Percentiles rank a stretch among this genome's conserved stretches.
Evolutionary conservation across 2,797 vertebrate genomes (phyloP).

Genomic region (Hafferia zeledoni): DNA sequence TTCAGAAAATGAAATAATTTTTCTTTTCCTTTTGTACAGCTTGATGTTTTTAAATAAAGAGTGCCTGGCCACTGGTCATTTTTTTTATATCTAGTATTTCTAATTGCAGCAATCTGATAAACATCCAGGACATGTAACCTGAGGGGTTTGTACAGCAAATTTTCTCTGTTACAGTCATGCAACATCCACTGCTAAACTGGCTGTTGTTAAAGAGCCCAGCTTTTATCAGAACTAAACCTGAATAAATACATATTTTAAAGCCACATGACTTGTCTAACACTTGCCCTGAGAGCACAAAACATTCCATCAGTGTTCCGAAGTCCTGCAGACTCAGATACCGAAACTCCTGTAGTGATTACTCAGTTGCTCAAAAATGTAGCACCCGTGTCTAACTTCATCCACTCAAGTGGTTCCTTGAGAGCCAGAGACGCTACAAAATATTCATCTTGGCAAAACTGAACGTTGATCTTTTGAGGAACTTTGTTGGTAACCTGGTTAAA

Average conservation of each 20-base stretch:
- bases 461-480: background rate
- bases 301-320: background rate
- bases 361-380: background rate
- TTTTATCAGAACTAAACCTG: background rate
- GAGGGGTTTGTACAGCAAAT: background rate
- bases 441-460: background rate
- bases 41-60: background rate
- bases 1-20: background rate
- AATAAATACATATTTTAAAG: slow-evolving; percentile 16
- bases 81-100: background rate
- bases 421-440: background rate
- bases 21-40: slow-evolving; percentile 1
- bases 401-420: background rate
- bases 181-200: background rate
- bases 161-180: background rate
- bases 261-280: background rate
- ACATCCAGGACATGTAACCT: background rate
- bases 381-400: background rate
- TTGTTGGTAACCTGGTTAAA: background rate
- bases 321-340: background rate
- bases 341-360: background rate
- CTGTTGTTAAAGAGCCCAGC: background rate
- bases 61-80: background rate
- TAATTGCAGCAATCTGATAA: background rate
- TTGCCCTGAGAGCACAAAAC: background rate